phyloP scores from a whole-genome alignment of 37 sponge, comb jelly and placozoan genomes.

The Beroe forskalii region DNA sequence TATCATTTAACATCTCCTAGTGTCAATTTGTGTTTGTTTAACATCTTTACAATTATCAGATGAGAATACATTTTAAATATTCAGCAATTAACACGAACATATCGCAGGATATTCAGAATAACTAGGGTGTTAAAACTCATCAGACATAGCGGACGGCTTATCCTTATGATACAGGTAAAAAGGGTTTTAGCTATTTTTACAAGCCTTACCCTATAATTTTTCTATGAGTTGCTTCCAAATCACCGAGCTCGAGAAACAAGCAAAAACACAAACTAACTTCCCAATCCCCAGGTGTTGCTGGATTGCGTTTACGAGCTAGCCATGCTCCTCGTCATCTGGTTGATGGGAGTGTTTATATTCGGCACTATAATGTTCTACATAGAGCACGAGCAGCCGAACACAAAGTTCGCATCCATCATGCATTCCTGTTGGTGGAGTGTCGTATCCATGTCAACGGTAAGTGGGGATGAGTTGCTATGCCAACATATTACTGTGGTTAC shows the following conservation, averaged over 20 bases:
- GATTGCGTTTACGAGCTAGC: slow-evolving; percentile 58
- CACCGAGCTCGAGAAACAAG: too few species aligned
- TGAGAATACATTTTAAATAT: too few species aligned
- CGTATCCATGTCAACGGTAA: slow-evolving; percentile 65
- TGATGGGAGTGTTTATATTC: slow-evolving; percentile 62
- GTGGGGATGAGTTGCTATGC: too few species aligned
- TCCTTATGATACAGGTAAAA: slow-evolving; percentile 57
- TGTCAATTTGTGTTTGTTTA: too few species aligned
- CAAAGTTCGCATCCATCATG: slow-evolving; percentile 49
- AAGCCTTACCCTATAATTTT: too few species aligned
- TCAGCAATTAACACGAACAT: too few species aligned
- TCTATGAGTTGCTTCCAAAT: too few species aligned
- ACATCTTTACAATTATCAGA: too few species aligned
- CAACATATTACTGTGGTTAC: too few species aligned
- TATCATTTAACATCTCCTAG: too few species aligned
- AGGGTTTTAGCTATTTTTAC: too few species aligned
- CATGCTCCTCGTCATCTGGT: slow-evolving; percentile 55
- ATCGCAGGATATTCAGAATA: slow-evolving; percentile 60
- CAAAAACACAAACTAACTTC: too few species aligned
- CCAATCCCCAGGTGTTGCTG: slow-evolving; percentile 57
- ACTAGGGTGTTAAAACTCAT: slow-evolving; percentile 59
- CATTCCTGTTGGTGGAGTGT: slow-evolving; percentile 65
- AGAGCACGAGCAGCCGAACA: slow-evolving; percentile 15
- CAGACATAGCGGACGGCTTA: slow-evolving; percentile 32
- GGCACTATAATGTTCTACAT: slow-evolving; percentile 65